Base-by-base conservation (phyloP, 2,888 invertebrate species). In the Heteromurus nitidus region DNA sequence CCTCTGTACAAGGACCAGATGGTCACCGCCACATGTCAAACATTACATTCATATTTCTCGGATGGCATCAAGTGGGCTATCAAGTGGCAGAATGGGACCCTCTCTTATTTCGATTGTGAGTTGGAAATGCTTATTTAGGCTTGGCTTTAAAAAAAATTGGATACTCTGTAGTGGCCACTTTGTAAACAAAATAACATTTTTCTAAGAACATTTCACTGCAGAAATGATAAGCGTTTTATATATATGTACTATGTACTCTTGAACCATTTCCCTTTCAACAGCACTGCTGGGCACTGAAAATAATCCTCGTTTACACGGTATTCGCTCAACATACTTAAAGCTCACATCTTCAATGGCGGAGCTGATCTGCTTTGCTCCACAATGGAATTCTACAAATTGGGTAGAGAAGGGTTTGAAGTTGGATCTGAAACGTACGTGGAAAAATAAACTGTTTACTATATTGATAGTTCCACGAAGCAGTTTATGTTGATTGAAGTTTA, bases 321-420 rank as follows among this genome's bases (percentile, higher is more conserved):
- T 69, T 18, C 60, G 77, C 24, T 77, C 77, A 18, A 77, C 77
- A 7, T 77, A 69, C 58, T 36, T 77, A 42, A 26, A 22, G 42
- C 26, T 77, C 2, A 62, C 44, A 22, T 24, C 30, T 18, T 22
- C 22, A 5, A 84, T 87, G 85, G 30, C 74, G 1, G 83, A 82
- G 18, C 2, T 86, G 7, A 76, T 70, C 20, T 87, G 86, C 64
- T 85, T 74, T 62, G 87, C 86, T 50, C 87, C 87, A n/a, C 82
- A 86, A 1, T 86, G 87, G 86, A 87, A 87, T 69, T 67, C 85
- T 0, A 82, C 85, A 0, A 44, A 72, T 3, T 86, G 86, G 86
- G 80, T 75, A n/a, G 82, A 82, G 11, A 83, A 80, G 50, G 76
- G 72, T 2, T 31, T 82, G 18, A 28, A 36, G 11, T 30, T 85